phyloP scores from a whole-genome alignment of 2,797 vertebrate species.

The Myotis daubentonii region DNA sequence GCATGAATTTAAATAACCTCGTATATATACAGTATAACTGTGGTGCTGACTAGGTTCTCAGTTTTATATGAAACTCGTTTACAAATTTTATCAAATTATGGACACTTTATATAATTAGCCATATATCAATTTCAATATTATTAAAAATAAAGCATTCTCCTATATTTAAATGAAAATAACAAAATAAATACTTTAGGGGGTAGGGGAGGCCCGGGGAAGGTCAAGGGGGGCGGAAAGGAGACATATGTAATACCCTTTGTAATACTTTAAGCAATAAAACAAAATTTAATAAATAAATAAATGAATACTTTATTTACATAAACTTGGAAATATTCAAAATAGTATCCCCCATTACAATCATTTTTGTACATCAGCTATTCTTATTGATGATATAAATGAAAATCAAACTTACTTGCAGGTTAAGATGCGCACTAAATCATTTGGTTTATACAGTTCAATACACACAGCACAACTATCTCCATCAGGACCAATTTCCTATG shows the following conservation, averaged over 20 bases:
- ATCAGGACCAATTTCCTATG: constrained; percentile 90
- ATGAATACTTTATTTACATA: constrained; percentile 15
- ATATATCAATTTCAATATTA: constrained; percentile 15
- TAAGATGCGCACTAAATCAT: constrained; percentile 93
- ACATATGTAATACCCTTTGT: too few species aligned
- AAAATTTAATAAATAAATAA: neutral
- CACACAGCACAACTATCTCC: constrained; percentile 93
- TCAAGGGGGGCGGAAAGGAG: too few species aligned
- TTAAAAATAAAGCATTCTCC: constrained; percentile 40
- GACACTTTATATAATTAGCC: constrained; percentile 34
- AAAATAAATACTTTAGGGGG: neutral
- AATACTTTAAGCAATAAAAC: too few species aligned
- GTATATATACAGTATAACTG: too few species aligned
- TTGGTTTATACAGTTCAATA: constrained; percentile 92
- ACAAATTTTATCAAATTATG: constrained; percentile 26
- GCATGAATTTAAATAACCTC: constrained; percentile 47
- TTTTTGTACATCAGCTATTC: constrained; percentile 46
- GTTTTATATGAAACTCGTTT: neutral
- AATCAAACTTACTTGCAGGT: constrained; percentile 92
- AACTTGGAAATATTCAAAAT: constrained; percentile 62
- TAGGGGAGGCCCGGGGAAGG: too few species aligned
- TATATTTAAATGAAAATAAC: constrained; percentile 51
- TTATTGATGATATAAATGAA: constrained; percentile 56
- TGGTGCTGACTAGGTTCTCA: too few species aligned
- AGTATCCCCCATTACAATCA: neutral